Evolutionary conservation across 2,797 vertebrate species (phyloP), one percentile per base, ranked within the genome.

Genomic region (Chloroceryle inda): DNA sequence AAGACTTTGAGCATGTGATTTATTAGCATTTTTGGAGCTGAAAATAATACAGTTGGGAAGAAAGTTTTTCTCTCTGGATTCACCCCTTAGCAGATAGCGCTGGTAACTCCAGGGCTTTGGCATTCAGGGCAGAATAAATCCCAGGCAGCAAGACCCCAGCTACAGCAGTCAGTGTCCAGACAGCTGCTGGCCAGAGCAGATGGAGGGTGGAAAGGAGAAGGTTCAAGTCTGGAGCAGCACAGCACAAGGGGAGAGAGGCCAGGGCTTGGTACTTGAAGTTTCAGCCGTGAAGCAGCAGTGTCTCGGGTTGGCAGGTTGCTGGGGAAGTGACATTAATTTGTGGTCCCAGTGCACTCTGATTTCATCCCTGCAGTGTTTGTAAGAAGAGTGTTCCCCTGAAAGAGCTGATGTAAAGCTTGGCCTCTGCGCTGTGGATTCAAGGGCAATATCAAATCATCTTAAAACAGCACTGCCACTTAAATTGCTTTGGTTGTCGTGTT

Each of bases 81-180:
- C 18, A 11, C 31, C 42, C 27, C 47, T 35, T 29, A 74, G 56
- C 76, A 42, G 55, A 59, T 17, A 72, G 20, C 22, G 47, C 38
- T 20, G 5, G 19, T 58, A 47, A 42, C 21, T 27, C 33, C 6
- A 37, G 13, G 9, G 23, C 17, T 52, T 33, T 23, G 71, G 11
- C 20, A 61, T 4, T 2, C 5, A 15, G 47, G 21, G 19, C 35
- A 22, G 55, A 24, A n/a, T 27, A 22, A 55, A 42, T 6, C 16
- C 3, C 23, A 18, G 49, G 73, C 73, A 63, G 78, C 10, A 21
- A 31, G 62, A 44, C 7, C 8, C n/a, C 35, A 66, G 23, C 16
- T 35, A 2, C 5, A 2, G 23, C 12, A 7, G 11, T 47, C 11
- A 3, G 24, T 66, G 27, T 10, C 26, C 40, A 6, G 21, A 1